Evolutionary conservation across 2,888 invertebrate genomes (phyloP).

Genomic region (Cacoxenus indagator): DNA sequence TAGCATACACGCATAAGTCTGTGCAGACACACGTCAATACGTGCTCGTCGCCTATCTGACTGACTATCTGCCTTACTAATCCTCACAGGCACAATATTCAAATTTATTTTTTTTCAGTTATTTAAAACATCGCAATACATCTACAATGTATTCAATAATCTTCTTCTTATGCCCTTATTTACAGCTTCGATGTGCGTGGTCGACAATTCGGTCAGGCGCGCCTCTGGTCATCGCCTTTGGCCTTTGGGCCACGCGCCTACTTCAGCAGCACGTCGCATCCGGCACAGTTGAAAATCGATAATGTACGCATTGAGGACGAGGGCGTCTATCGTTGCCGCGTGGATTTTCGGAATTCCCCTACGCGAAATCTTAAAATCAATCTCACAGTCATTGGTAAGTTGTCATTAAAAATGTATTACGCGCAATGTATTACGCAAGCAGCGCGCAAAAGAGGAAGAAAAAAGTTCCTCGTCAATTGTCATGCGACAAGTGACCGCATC

Average conservation of each 20-base stretch:
- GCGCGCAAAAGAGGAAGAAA: constrained; percentile 9
- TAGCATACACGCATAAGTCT: constrained; percentile 4
- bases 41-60: background rate
- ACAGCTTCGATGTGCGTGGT: constrained; percentile 83
- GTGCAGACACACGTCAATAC: background rate
- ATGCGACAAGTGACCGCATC: background rate
- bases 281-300: constrained; percentile 81
- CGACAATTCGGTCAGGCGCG: constrained; percentile 81
- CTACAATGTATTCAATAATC: too few relatives aligned
- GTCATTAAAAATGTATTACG: constrained; percentile 11
- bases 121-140: background rate
- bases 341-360: constrained; percentile 81
- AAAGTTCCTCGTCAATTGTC: background rate
- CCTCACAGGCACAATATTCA: background rate
- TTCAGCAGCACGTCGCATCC: constrained; percentile 86
- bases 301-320: constrained; percentile 75
- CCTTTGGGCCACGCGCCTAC: constrained; percentile 85
- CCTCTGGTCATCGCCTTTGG: constrained; percentile 84
- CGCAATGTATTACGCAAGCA: constrained; percentile 18
- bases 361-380: constrained; percentile 81
- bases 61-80: background rate
- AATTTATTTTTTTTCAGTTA: background rate
- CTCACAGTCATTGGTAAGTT: constrained; percentile 81
- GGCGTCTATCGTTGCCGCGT: constrained; percentile 82
- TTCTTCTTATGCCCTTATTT: constrained; percentile 32